Evolutionary conservation across 2,888 invertebrate species (phyloP), one percentile per base, ranked within the genome.

Genomic region (Mamestra brassicae): DNA sequence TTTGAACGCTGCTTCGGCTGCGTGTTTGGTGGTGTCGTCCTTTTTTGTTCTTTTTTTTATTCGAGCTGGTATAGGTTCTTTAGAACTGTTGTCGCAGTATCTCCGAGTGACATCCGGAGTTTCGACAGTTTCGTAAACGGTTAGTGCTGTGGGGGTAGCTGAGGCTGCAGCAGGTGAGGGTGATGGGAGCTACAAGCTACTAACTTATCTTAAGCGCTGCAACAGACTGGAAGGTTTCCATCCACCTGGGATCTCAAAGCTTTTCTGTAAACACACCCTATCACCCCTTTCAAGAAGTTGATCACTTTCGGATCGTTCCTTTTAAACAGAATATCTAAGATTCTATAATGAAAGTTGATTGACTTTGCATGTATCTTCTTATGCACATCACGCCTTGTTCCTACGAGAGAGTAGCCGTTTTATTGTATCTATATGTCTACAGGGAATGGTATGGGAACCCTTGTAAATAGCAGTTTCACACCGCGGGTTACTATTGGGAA

Each of bases 11-110:
- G 60, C 63, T 71, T 64, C 66, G 60, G 73, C 66, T 47, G 57
- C 67, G 73, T 67, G 57, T 78, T 78, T 55, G 79, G 69, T 72
- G 71, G 67, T 76, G 79, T 58, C 76, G 76, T 61, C 50, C 45
- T 4, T 57, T 67, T 78, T 72, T 61, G 71, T 68, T 57, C 47
- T 64, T 57, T 13, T 52, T 64, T 74, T 15, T 47, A 13, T 47
- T 11, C 13, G 1, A 47, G 47, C 47, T 52, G 17, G 17, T 17
- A 52, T 13, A 47, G 13, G 52, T 52, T 7, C 36, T 11, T n/a
- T 36, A 76, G 57, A n/a, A n/a, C 10, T 26, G 36, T 4, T 67
- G n/a, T 54, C 38, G 52, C 47, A 38, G 42, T 8, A 8, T 17
- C 52, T 17, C 52, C n/a, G 62, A 78, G 36, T 47, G 42, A 71